These are phyloP conservation scores for Hemiprocne comata DNA, from an alignment of 2,113 vertebrate genomes.

Conservation along the genomic window DNA sequence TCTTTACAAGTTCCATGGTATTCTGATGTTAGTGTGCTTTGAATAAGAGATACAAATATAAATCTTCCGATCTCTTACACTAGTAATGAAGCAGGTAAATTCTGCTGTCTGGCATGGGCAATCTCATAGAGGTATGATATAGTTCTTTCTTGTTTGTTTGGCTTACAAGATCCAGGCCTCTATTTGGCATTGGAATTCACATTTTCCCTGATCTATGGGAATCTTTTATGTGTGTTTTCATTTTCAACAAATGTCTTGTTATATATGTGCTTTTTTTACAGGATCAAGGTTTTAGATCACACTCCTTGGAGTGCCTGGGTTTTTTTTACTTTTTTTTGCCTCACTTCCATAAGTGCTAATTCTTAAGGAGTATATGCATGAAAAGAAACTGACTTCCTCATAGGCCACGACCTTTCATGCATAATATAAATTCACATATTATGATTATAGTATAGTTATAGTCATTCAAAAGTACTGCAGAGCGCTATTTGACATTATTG, in stretches of 20 bases:
- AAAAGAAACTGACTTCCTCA: slow-evolving; percentile 49
- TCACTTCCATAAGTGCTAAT: background rate
- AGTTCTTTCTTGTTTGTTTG: background rate
- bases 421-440: slow-evolving; percentile 50
- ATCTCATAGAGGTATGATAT: background rate
- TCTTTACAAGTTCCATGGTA: background rate
- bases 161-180: background rate
- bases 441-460: slow-evolving; percentile 6
- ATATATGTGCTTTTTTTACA: background rate
- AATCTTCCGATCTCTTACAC: background rate
- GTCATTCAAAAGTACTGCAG: slow-evolving; percentile 21
- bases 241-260: background rate
- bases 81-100: background rate
- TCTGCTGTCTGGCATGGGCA: background rate
- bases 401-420: slow-evolving; percentile 22
- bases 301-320: background rate
- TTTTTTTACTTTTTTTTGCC: background rate
- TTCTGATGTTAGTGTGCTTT: background rate
- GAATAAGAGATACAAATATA: background rate
- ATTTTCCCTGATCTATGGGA: background rate
- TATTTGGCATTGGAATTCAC: background rate
- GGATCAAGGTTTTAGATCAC: background rate
- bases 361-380: background rate
- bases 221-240: background rate
- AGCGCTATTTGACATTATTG: slow-evolving; percentile 46